A percentile compares a stretch with the other conserved stretches of the same genome.
phyloP scores from a whole-genome alignment of 2,888 invertebrate genomes.

The Drosophila aldrichi region DNA sequence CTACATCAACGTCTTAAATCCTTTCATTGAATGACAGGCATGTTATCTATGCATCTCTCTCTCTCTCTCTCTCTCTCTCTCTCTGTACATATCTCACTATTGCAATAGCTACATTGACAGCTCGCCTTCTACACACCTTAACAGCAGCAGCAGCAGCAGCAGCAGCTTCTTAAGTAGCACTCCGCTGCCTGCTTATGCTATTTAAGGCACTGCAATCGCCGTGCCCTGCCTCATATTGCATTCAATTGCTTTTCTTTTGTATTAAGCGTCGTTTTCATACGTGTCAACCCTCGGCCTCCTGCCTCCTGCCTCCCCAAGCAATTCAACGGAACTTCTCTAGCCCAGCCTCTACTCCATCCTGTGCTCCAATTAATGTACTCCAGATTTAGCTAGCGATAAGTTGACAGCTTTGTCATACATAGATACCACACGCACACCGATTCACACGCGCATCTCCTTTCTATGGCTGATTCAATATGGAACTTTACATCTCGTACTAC shows the following conservation, averaged over 20 bases:
- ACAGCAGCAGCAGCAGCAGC: neutral
- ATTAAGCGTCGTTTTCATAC: conserved; percentile 29
- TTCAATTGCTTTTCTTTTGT: conserved; percentile 61
- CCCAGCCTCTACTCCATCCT: conserved; percentile 8
- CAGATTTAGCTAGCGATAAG: conserved; percentile 52
- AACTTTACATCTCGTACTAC: neutral
- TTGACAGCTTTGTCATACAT: conserved; percentile 22
- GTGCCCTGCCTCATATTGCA: conserved; percentile 18
- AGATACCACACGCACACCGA: conserved; percentile 1
- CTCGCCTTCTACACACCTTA: conserved; percentile 32
- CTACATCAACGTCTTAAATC: conserved; percentile 64
- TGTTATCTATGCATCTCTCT: conserved; percentile 68
- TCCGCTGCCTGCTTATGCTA: conserved; percentile 66
- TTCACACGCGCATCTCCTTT: neutral
- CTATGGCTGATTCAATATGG: conserved; percentile 36
- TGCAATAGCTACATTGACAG: conserved; percentile 8
- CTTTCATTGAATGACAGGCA: conserved; percentile 69
- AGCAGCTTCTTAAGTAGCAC: conserved; percentile 74
- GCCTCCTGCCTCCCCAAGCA: neutral
- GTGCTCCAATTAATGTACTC: conserved; percentile 66
- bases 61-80: neutral
- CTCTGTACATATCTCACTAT: conserved; percentile 8
- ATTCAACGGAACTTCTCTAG: conserved; percentile 10
- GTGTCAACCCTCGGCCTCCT: neutral
- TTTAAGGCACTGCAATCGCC: conserved; percentile 53